These are phyloP conservation scores for Eretmochelys imbricata DNA, from an alignment of 2,113 vertebrate genomes.

Conservation along the genomic window DNA sequence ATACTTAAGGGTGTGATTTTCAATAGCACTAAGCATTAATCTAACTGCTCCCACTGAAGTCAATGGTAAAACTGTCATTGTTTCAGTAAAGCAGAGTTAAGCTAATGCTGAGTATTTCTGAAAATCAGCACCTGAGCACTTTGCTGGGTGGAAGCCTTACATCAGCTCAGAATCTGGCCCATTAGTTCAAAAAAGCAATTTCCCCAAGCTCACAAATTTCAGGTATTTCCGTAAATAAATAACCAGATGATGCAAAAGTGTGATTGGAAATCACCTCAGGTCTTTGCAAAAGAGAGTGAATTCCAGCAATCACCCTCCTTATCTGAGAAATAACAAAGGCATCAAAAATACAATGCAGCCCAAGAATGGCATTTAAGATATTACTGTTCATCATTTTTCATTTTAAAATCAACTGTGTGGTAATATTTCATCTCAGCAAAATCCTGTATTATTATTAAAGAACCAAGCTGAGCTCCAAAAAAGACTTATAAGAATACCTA, in stretches of 20 bases:
- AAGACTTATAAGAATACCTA: background rate
- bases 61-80: conserved; percentile 59
- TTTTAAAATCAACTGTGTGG: background rate
- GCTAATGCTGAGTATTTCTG: conserved; percentile 33
- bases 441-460: background rate
- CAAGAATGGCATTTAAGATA: background rate
- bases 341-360: conserved; percentile 4
- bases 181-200: conserved; percentile 52
- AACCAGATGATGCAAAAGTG: conserved; percentile 38
- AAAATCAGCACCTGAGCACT: conserved; percentile 68
- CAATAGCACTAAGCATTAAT: conserved; percentile 67
- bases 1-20: conserved; percentile 62
- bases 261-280: conserved; percentile 43
- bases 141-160: conserved; percentile 66
- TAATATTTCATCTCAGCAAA: conserved; percentile 15
- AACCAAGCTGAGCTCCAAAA: background rate
- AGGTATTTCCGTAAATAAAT: conserved; percentile 18
- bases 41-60: conserved; percentile 60
- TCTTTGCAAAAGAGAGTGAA: background rate
- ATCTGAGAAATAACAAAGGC: background rate
- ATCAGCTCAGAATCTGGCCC: background rate
- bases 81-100: conserved; percentile 54
- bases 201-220: background rate
- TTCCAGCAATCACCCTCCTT: background rate
- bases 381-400: background rate